Percentiles rank a stretch among this genome's conserved stretches.
These are phyloP conservation scores for Synergus umbraculus DNA, from an alignment of 2,888 invertebrate species.

Conservation along the genomic window DNA sequence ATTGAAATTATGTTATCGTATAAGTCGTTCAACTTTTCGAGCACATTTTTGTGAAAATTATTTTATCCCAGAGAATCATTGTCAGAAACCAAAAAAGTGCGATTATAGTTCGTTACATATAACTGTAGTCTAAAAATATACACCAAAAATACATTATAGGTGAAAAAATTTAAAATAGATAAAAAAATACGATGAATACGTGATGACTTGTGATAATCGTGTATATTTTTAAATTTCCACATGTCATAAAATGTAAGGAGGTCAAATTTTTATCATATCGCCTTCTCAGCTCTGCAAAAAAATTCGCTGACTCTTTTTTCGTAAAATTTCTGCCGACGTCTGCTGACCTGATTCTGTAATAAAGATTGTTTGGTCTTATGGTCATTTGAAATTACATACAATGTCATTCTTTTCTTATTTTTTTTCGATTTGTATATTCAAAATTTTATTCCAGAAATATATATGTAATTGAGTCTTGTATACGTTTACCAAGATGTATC, in stretches of 20 bases:
- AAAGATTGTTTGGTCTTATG: no score
- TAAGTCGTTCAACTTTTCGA: slow-evolving; percentile 4
- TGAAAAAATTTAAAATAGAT: no score
- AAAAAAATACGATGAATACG: no score
- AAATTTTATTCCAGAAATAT: neutral
- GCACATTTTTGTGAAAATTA: neutral
- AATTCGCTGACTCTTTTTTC: slow-evolving; percentile 34
- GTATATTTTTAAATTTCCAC: no score
- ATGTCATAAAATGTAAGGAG: neutral
- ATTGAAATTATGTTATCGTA: slow-evolving; percentile 5
- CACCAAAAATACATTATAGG: neutral
- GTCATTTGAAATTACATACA: no score
- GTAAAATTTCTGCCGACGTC: slow-evolving; percentile 13
- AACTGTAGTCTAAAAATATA: neutral
- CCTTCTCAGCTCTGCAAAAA: slow-evolving; percentile 17
- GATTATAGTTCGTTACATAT: neutral
- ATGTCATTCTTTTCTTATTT: neutral
- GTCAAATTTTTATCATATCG: slow-evolving; percentile 28
- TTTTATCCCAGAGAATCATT: neutral
- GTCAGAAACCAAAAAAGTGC: neutral
- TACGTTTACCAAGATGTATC: no score
- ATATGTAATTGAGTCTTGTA: no score
- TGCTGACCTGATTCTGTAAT: neutral
- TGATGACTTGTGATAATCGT: no score
- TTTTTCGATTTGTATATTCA: neutral